Percentiles rank a stretch among this genome's conserved stretches.
phyloP scores from a whole-genome alignment of 2,888 invertebrate species.

The Melikaiella ostensackeni region DNA sequence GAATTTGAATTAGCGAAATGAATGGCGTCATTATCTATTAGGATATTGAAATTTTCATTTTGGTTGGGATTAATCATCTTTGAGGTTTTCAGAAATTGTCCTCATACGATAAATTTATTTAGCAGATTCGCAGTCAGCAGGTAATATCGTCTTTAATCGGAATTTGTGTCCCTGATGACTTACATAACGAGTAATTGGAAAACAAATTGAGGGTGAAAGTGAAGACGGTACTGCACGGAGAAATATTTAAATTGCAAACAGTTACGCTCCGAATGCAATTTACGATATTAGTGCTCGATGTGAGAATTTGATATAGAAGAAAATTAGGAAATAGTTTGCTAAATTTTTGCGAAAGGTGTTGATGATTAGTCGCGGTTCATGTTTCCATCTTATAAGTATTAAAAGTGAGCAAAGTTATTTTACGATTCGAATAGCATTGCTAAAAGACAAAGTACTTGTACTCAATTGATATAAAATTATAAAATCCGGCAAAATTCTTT shows the following conservation, averaged over 20 bases:
- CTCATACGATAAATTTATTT: constrained; percentile 4
- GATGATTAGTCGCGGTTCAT: too few species aligned
- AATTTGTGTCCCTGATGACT: constrained; percentile 18
- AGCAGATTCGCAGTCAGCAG: not conserved
- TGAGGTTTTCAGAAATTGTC: constrained; percentile 3
- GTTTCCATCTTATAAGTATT: too few species aligned
- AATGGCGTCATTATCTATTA: not conserved
- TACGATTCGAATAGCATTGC: too few species aligned
- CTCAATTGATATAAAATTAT: too few species aligned
- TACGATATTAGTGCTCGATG: not conserved
- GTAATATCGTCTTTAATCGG: not conserved
- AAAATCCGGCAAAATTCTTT: too few species aligned
- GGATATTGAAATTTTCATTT: not conserved
- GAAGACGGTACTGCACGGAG: constrained; percentile 1
- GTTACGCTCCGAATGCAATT: not conserved
- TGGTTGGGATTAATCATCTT: not conserved
- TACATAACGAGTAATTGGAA: constrained; percentile 18
- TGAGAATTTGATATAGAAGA: not conserved
- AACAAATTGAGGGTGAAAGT: constrained; percentile 28
- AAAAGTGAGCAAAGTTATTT: too few species aligned
- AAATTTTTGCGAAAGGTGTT: not conserved
- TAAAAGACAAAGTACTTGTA: too few species aligned
- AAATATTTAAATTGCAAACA: constrained; percentile 9
- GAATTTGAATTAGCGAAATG: not conserved
- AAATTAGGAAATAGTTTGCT: not conserved